Percentiles rank a stretch among this genome's conserved stretches.
These are phyloP conservation scores for Anoura caudifer DNA, from an alignment of 2,113 vertebrate genomes.

Conservation along the genomic window DNA sequence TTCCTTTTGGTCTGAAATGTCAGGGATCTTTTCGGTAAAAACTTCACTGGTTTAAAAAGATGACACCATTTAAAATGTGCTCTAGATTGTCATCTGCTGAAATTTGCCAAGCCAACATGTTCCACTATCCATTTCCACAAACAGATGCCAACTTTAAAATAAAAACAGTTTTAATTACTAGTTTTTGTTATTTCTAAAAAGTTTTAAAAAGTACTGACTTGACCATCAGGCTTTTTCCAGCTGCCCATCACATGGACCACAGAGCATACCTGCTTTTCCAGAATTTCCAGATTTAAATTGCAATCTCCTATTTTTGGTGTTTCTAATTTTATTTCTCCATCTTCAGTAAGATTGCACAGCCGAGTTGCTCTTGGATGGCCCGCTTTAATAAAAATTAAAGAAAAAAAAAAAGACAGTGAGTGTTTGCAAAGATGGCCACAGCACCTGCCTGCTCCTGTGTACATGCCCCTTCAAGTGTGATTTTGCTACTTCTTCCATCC, in stretches of 20 bases:
- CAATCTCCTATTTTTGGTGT: neutral
- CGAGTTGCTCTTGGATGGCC: slow-evolving; percentile 38
- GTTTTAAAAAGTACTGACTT: neutral
- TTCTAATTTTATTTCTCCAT: neutral
- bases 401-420: neutral
- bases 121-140: neutral
- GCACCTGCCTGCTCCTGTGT: neutral
- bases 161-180: neutral
- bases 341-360: neutral
- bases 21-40: neutral
- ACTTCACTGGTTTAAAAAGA: neutral
- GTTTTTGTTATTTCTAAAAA: slow-evolving; percentile 25
- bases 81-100: neutral
- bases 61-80: neutral
- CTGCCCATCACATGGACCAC: neutral
- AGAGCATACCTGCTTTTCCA: slow-evolving; percentile 44
- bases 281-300: neutral
- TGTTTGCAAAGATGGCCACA: neutral
- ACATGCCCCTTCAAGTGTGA: neutral
- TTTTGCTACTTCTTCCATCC: neutral
- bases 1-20: neutral
- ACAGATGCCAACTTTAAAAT: neutral
- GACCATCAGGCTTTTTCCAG: neutral
- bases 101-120: neutral
- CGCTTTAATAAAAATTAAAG: slow-evolving; percentile 38